Conservation (phyloP, 2,113 vertebrate species). For the Gallinago media region DNA sequence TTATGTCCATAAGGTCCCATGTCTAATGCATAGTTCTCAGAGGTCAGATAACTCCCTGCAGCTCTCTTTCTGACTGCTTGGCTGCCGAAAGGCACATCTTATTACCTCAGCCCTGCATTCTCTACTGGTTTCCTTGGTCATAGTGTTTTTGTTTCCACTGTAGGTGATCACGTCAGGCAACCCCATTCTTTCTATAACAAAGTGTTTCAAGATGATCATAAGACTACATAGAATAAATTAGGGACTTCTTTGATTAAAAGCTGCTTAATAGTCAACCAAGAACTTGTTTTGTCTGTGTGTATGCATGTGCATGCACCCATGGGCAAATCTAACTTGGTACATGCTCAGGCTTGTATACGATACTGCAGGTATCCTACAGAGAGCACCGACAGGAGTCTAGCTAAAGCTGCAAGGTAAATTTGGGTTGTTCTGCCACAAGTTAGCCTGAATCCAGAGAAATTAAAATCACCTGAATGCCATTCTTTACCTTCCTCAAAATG, state of each 20-base stretch:
- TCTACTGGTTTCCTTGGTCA: neutral
- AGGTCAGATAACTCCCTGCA: neutral
- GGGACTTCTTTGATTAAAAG: neutral
- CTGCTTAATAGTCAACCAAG: neutral
- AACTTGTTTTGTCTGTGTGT: fast-evolving
- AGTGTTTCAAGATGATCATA: neutral
- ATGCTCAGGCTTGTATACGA: fast-evolving
- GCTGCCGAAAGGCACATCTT: neutral
- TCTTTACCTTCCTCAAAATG: neutral
- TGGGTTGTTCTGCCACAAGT: neutral
- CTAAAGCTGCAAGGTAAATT: neutral
- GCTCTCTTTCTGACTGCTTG: neutral
- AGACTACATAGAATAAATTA: neutral
- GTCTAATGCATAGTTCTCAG: neutral
- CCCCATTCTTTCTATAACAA: neutral
- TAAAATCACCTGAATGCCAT: neutral
- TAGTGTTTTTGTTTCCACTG: neutral
- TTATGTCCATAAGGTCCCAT: neutral
- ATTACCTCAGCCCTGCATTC: neutral
- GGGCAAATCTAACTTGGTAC: neutral
- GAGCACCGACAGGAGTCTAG: neutral
- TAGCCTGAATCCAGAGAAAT: neutral
- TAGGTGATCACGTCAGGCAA: neutral
- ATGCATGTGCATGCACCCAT: neutral
- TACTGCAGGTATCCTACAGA: neutral